These are phyloP conservation scores for Belgica antarctica DNA, from an alignment of 2,888 invertebrate species.

Conservation along the genomic window DNA sequence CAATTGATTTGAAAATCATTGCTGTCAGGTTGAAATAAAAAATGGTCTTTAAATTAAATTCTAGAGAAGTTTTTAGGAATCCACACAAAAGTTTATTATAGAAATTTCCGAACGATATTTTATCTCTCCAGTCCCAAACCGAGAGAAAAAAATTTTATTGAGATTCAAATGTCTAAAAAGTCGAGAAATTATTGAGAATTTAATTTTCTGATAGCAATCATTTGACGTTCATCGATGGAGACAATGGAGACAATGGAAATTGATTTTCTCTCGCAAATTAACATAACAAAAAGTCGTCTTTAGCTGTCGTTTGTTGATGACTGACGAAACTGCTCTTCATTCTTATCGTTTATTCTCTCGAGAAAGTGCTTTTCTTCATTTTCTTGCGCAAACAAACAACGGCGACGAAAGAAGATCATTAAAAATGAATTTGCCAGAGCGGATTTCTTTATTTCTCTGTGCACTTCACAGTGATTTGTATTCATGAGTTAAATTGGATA, in stretches of 20 bases:
- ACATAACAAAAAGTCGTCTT: slow-evolving; percentile 40
- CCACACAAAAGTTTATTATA: background rate
- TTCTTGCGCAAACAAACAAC: slow-evolving; percentile 19
- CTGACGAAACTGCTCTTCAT: background rate
- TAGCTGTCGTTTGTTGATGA: slow-evolving; percentile 38
- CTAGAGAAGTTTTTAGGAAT: background rate
- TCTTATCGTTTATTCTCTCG: background rate
- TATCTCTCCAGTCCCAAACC: background rate
- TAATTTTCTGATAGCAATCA: slow-evolving; percentile 41
- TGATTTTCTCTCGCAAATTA: slow-evolving; percentile 38
- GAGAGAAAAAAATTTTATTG: slow-evolving; percentile 5
- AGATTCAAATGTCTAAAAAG: background rate
- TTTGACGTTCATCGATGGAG: slow-evolving; percentile 12
- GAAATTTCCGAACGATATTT: background rate
- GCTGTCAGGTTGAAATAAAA: background rate
- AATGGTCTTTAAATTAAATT: background rate
- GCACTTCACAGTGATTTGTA: slow-evolving; percentile 21
- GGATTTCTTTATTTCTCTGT: slow-evolving; percentile 1
- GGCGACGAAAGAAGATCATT: slow-evolving; percentile 31
- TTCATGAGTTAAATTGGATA: slow-evolving; percentile 36
- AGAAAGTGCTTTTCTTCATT: background rate
- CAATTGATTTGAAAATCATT: background rate
- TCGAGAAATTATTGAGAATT: slow-evolving; percentile 33
- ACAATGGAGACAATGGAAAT: slow-evolving; percentile 34
- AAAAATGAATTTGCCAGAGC: slow-evolving; percentile 40